Percentiles rank a stretch among this genome's conserved stretches.
Evolutionary conservation across 1,140 invertebrate genomes (phyloP).

Genomic region (Frieseomelitta varia): DNA sequence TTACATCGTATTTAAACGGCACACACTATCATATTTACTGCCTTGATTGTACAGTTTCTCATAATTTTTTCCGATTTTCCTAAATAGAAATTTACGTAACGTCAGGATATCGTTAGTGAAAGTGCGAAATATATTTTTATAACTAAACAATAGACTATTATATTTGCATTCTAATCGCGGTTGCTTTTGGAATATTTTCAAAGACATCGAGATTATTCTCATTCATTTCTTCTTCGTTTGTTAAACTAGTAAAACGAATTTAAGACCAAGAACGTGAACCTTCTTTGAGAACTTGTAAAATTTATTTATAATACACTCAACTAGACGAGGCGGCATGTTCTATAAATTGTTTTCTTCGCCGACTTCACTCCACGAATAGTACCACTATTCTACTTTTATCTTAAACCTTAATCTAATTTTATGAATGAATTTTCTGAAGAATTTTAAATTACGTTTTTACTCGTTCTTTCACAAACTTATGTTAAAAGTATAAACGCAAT

Average conservation of each 20-base stretch:
- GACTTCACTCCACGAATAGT: background rate
- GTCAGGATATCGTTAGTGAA: no score
- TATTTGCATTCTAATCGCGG: background rate
- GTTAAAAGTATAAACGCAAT: background rate
- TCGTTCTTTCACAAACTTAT: background rate
- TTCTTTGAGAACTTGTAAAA: no score
- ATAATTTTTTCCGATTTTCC: background rate
- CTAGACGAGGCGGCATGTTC: background rate
- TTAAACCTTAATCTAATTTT: background rate
- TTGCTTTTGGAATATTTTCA: background rate
- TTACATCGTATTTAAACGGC: background rate
- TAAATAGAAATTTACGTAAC: background rate
- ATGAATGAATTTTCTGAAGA: background rate
- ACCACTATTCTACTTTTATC: no score
- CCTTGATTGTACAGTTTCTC: background rate
- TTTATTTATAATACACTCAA: background rate
- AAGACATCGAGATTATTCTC: background rate
- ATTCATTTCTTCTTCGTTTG: accelerated
- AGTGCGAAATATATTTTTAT: background rate
- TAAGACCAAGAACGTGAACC: no score
- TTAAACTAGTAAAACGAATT: no score
- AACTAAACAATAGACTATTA: background rate
- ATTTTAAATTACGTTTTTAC: background rate
- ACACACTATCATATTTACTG: no score
- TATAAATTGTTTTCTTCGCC: background rate